Evolutionary conservation across 1,140 invertebrate genomes (phyloP).

Genomic region (Drosophila malerkotliana): DNA sequence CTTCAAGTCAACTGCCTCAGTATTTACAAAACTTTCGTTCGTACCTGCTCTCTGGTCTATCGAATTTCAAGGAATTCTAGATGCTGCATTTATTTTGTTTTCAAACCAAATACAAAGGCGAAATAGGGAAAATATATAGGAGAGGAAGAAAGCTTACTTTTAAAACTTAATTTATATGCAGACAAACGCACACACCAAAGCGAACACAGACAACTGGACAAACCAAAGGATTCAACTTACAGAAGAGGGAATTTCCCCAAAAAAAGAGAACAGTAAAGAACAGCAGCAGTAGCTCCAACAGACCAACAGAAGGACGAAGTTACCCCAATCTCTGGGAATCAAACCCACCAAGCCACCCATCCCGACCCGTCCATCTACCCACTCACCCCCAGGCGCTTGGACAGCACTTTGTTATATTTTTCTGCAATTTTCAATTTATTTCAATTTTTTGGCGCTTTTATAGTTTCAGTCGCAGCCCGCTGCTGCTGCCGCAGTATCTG

Average conservation of each 20-base stretch:
- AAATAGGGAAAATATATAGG: conserved; percentile 10
- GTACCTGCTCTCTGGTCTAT: conserved; percentile 55
- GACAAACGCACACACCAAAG: conserved; percentile 51
- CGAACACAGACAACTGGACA: conserved; percentile 20
- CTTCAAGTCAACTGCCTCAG: conserved; percentile 13
- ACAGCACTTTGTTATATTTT: conserved; percentile 66
- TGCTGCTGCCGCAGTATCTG: conserved; percentile 13
- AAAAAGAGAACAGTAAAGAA: neutral
- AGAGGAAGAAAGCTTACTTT: conserved; percentile 61
- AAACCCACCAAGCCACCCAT: conserved; percentile 11
- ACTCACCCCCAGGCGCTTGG: conserved; percentile 20
- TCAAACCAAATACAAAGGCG: conserved; percentile 61
- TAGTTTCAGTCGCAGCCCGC: conserved; percentile 50
- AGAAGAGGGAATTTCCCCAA: conserved; percentile 34
- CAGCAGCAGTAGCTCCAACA: neutral
- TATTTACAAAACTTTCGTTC: conserved; percentile 21
- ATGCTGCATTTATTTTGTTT: conserved; percentile 80
- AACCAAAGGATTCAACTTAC: conserved; percentile 63
- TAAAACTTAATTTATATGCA: conserved; percentile 82
- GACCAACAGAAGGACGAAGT: conserved; percentile 26
- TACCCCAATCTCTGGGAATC: conserved; percentile 4
- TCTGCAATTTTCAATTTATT: conserved; percentile 73
- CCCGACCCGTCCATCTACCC: conserved; percentile 4
- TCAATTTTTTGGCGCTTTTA: conserved; percentile 75
- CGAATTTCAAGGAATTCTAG: conserved; percentile 64